Base-by-base conservation (phyloP, 2,113 vertebrate genomes). In the Henicopernis longicauda region DNA sequence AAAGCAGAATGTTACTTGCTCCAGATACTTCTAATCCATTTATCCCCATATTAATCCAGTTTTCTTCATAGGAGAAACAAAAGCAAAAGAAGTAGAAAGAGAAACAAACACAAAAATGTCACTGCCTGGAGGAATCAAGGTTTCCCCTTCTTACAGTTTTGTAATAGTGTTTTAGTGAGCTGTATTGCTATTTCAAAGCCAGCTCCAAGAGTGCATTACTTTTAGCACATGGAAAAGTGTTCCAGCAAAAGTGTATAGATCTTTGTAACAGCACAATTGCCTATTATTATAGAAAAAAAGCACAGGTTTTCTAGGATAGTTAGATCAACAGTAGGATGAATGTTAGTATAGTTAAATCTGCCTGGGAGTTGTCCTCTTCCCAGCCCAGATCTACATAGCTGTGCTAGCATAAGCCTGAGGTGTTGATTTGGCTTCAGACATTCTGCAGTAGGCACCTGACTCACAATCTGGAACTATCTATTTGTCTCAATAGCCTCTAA, bases 401-500 rank as follows among this genome's bases (percentile, higher is more conserved):
- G n/a, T 55, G 34, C 54, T 44, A 34, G 22, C 45, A 70, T 6
- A 62, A 94, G 65, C 86, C 70, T 55, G 55, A 89, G 91, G 50
- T 71, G 55, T 63, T 7, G 38, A 78, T 94, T 78, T 89, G 65
- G 55, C 55, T 71, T 89, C 77, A 84, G 84, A 63, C 23, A 8
- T 71, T 67, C 83, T 72, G 84, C 86, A 93, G 40, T 4, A 44
- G 57, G 47, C 89, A 91, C 27, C 77, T 82, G 81, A 71, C 69
- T 87, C 34, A 13, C 0, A 0, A 32, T 38, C 47, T 96, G 72
- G 59, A 94, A 81, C n/a, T 21, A 66, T 29, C 82, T 42, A 62
- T 93, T 92, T 92, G 47, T 86, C 89, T 91, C 88, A 94, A 79
- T 80, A 88, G n/a, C 70, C 70, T 90, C 70, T 50, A 63, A 94